Conservation (phyloP, 2,113 vertebrate species). For the Anas platyrhynchos region DNA sequence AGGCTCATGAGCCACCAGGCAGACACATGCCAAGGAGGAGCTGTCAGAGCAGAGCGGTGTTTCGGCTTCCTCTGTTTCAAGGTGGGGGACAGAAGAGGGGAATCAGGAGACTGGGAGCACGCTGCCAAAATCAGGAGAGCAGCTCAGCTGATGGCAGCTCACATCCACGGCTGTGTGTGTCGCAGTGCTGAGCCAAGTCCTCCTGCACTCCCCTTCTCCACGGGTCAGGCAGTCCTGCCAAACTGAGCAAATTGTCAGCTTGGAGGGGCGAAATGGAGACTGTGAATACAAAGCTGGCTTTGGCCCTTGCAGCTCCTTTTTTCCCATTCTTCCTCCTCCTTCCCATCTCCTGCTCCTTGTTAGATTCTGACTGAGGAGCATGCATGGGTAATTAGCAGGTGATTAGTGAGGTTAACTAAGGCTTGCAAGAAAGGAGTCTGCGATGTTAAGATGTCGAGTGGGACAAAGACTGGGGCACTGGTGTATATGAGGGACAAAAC, state of each 20-base stretch:
- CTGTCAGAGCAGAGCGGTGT: accelerated
- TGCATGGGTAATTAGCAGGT: accelerated
- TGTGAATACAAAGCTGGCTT: not conserved
- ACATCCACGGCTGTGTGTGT: accelerated
- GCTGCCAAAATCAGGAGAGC: not conserved
- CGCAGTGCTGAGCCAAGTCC: not conserved
- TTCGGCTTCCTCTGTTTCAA: accelerated
- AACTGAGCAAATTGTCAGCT: not conserved
- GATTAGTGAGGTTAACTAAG: not conserved
- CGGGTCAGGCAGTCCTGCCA: not conserved
- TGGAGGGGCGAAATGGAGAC: not conserved
- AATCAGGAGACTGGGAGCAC: not conserved
- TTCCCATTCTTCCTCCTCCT: accelerated
- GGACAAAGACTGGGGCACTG: not conserved
- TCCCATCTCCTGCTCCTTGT: not conserved
- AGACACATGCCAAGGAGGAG: not conserved
- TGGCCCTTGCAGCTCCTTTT: not conserved
- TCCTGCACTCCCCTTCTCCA: not conserved
- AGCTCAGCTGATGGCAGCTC: not conserved
- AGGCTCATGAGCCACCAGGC: accelerated
- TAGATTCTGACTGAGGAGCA: not conserved
- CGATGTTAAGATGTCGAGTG: not conserved
- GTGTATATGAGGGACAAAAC: accelerated
- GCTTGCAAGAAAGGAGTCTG: not conserved
- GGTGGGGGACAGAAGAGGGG: not conserved